Base-by-base conservation (phyloP, 2,888 invertebrate genomes). In the Zygothrica quintamaculata region DNA sequence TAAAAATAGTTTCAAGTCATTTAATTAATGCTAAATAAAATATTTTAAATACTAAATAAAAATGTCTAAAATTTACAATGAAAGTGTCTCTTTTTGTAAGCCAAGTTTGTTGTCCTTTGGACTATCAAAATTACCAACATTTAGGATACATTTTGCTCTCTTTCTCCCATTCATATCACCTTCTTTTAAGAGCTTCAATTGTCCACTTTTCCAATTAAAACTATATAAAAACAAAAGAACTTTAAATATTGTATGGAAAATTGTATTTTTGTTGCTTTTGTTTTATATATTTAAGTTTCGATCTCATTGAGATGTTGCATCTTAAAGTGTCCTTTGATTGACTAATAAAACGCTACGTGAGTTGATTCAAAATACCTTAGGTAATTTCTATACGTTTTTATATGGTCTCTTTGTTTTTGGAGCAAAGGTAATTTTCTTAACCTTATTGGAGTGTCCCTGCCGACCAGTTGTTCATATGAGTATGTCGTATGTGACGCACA, bases 261-360 rank as follows among this genome's bases (percentile, higher is more conserved):
- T 22, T 5, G 18, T 43, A 3, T 13, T 43, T 43, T 29, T 43
- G 26, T 31, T 15, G 22, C n/a, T 9, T 4, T 7, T 1, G 12
- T 37, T 6, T 15, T 11, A 1, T 15, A 33, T 25, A 16, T 4
- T 11, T 12, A 42, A 47, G 26, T 42, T 31, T 34, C 26, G 6
- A 4, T 37, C 22, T 12, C 74, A 79, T 79, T 81, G 3, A 5
- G 74, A 77, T n/a, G 87, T 85, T 88, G 74, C 84, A 73, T 59
- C 68, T 70, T 36, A 74, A 80, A 86, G 76, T 72, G 74, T 72
- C 69, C 86, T 80, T 89, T 89, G 90, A 90, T 90, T 89, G 89
- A 90, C 90, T 87, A 88, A 90, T 89, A 89, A 89, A 89, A 89
- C 55, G 53, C 70, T 81, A 90, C 89, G 89, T 90, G 89, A 88